Evolutionary conservation across 2,888 invertebrate species (phyloP).

Genomic region (Rhagonycha fulva): DNA sequence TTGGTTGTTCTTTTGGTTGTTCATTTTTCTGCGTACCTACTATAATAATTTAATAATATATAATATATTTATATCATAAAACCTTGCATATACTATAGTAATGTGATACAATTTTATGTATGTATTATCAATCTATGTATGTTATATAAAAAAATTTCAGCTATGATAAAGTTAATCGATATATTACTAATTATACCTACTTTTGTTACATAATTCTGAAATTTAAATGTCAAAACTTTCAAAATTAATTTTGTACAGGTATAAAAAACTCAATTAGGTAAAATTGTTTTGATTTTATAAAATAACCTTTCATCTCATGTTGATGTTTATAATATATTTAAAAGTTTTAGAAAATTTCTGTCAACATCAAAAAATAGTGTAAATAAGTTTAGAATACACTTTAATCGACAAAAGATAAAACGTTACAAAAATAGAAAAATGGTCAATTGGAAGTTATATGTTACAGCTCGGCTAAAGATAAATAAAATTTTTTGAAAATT

Average conservation of each 20-base stretch:
- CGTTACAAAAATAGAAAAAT: conserved; percentile 19
- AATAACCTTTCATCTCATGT: neutral
- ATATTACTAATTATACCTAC: neutral
- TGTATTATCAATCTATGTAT: neutral
- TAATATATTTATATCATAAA: too few species aligned
- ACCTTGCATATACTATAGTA: neutral
- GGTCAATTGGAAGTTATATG: neutral
- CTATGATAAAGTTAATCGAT: neutral
- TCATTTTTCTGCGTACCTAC: too few species aligned
- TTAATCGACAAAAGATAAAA: conserved; percentile 22
- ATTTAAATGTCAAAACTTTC: neutral
- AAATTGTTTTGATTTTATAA: neutral
- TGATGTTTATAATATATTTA: neutral
- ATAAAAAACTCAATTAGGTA: neutral
- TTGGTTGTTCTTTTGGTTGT: too few species aligned
- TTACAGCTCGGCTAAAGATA: neutral
- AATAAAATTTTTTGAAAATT: neutral
- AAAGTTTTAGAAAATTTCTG: neutral
- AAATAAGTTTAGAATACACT: conserved; percentile 6
- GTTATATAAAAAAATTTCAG: neutral
- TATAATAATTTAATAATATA: too few species aligned
- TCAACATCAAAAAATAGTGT: neutral
- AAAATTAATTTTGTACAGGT: neutral
- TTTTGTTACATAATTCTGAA: neutral
- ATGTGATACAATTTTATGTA: neutral